phyloP scores from a whole-genome alignment of 2,113 vertebrate species.

The Connochaetes taurinus region DNA sequence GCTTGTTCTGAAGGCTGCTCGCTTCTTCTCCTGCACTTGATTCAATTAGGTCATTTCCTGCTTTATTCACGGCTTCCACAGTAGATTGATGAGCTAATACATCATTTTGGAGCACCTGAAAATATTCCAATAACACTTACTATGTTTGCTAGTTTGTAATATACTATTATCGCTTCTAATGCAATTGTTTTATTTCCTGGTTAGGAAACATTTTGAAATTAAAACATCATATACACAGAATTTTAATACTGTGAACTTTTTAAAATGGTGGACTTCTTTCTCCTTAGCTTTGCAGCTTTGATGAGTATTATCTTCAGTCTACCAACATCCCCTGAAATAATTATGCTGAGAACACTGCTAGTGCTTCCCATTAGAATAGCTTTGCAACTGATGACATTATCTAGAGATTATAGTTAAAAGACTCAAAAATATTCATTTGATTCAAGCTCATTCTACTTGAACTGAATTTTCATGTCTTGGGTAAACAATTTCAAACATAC shows the following conservation, averaged over 20 bases:
- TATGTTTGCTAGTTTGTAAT: neutral
- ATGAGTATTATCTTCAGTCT: neutral
- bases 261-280: neutral
- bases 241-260: neutral
- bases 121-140: constrained; percentile 39
- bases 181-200: neutral
- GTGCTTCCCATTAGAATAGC: neutral
- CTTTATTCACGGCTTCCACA: constrained; percentile 94
- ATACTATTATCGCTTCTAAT: neutral
- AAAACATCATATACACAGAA: neutral
- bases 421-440: neutral
- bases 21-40: constrained; percentile 97
- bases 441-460: neutral
- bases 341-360: neutral
- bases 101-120: constrained; percentile 95
- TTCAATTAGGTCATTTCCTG: constrained; percentile 91
- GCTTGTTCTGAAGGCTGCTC: constrained; percentile 88
- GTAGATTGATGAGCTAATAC: constrained; percentile 95
- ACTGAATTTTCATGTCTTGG: neutral
- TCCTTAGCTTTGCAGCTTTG: neutral
- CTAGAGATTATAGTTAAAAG: neutral
- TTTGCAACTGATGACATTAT: neutral
- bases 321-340: neutral
- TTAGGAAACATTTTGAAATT: neutral
- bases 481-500: neutral